Evolutionary conservation across 30 jellyfish, hydroid and myxozoan genomes (phyloP).

Genomic region (Sanderia malayensis): DNA sequence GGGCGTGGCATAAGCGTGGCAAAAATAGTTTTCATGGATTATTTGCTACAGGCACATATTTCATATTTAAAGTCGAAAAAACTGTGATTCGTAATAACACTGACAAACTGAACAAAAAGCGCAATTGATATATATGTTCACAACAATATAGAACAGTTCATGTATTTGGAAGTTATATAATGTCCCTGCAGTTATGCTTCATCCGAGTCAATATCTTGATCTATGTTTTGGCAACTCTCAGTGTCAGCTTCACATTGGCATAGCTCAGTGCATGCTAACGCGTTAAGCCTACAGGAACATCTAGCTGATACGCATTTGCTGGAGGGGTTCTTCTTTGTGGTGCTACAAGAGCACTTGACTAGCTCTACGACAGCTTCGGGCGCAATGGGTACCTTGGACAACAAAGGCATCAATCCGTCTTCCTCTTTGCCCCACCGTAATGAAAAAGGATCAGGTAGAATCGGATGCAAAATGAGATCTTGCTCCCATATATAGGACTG

Average conservation of each 20-base stretch:
- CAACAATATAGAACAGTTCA: neutral
- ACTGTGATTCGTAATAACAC: neutral
- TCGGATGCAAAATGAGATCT: neutral
- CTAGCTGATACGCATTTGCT: neutral
- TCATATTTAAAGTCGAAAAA: neutral
- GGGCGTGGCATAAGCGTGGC: neutral
- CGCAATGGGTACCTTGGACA: constrained; percentile 21
- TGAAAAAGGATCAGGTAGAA: neutral
- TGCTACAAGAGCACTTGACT: constrained; percentile 24
- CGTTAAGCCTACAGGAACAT: neutral
- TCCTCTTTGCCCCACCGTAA: constrained; percentile 18
- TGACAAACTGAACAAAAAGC: neutral
- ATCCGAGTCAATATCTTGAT: neutral
- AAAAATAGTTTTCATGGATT: neutral
- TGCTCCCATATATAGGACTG: neutral
- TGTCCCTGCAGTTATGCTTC: neutral
- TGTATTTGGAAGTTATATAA: neutral
- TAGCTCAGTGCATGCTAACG: neutral
- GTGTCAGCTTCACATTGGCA: neutral
- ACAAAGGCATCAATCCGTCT: constrained; percentile 11
- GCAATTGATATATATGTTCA: neutral
- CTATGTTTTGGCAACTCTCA: neutral
- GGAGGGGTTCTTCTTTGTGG: constrained; percentile 2
- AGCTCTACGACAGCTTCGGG: constrained; percentile 18
- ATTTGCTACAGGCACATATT: neutral